Evolutionary conservation across 1,140 invertebrate genomes (phyloP).

Genomic region (Daktulosphaira vitifoliae): DNA sequence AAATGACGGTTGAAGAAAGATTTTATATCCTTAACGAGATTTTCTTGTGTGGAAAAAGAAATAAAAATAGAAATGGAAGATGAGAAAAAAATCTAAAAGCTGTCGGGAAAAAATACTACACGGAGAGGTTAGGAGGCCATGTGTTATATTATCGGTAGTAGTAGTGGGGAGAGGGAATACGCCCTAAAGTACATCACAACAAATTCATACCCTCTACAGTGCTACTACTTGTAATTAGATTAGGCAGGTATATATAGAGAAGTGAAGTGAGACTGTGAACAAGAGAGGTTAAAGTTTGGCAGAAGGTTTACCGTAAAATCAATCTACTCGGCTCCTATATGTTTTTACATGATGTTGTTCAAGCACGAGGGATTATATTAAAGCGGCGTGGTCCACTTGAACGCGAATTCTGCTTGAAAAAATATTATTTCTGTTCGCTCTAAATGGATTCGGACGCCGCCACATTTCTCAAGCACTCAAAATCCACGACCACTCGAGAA

Average conservation of each 20-base stretch:
- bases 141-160: too few species aligned
- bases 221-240: constrained; percentile 19
- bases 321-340: constrained; percentile 15
- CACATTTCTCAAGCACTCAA: not conserved
- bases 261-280: not conserved
- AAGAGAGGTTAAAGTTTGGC: constrained; percentile 28
- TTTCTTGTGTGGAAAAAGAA: not conserved
- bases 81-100: not conserved
- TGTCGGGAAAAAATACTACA: not conserved
- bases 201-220: not conserved
- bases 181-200: constrained; percentile 3
- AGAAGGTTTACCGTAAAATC: constrained; percentile 33
- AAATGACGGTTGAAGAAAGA: not conserved
- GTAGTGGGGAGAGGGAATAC: not conserved
- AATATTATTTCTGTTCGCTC: constrained; percentile 28
- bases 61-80: not conserved
- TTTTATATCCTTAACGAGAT: constrained; percentile 20
- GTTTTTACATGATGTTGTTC: not conserved
- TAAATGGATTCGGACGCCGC: constrained; percentile 24
- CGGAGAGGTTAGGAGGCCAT: not conserved
- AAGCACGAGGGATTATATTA: constrained; percentile 25
- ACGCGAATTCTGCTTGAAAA: constrained; percentile 27
- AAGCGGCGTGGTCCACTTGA: constrained; percentile 22
- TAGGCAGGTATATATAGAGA: constrained; percentile 19
- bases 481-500: too few species aligned